Conservation (phyloP, 2,888 invertebrate genomes). For the Myopa tessellatipennis region DNA sequence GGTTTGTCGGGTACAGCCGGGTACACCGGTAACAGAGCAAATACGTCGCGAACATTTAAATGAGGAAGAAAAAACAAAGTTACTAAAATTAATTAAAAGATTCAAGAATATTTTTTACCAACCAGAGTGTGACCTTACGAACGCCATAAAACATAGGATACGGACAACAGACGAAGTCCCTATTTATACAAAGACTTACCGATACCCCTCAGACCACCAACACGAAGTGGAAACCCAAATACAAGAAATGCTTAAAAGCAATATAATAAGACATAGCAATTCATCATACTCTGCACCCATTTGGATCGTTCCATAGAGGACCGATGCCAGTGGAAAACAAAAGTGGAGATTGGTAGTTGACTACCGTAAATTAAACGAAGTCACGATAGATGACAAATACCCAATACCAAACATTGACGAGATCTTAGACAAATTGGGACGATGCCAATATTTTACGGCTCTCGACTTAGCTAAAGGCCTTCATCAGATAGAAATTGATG, state of each 20-base stretch:
- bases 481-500: slow-evolving; percentile 23
- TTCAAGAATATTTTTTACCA: slow-evolving; percentile 18
- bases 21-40: too few relatives aligned
- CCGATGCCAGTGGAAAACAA: slow-evolving; percentile 31
- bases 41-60: slow-evolving; percentile 23
- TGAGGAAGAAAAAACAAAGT: slow-evolving; percentile 21
- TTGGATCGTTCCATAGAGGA: slow-evolving; percentile 38
- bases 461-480: slow-evolving; percentile 19
- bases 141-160: slow-evolving; percentile 37
- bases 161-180: slow-evolving; percentile 31
- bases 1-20: too few relatives aligned
- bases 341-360: too few relatives aligned
- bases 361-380: too few relatives aligned
- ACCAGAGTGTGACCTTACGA: slow-evolving; percentile 7
- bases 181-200: slow-evolving; percentile 36
- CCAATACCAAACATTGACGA: too few relatives aligned
- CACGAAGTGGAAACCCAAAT: slow-evolving; percentile 40
- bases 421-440: too few relatives aligned
- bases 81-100: slow-evolving; percentile 23
- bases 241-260: slow-evolving; percentile 38
- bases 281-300: slow-evolving; percentile 16
- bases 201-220: slow-evolving; percentile 38
- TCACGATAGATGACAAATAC: too few relatives aligned
- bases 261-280: slow-evolving; percentile 37
- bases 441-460: slow-evolving; percentile 21